phyloP scores from a whole-genome alignment of 2,888 invertebrate genomes.

The Neria commutata region DNA sequence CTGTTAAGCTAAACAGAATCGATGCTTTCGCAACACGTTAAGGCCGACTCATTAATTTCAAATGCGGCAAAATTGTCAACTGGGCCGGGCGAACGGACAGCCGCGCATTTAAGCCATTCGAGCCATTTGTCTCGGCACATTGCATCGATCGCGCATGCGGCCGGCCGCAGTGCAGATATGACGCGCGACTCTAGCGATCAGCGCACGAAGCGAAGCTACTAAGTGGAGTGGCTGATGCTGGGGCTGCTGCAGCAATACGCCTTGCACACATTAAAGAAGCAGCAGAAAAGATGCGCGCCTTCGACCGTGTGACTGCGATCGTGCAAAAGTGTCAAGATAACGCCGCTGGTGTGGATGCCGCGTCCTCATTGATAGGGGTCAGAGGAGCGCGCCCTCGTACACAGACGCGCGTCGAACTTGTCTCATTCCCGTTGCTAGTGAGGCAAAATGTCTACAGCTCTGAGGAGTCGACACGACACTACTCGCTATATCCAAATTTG shows the following conservation, averaged over 20 bases:
- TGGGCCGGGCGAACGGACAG: not conserved
- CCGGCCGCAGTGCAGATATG: not conserved
- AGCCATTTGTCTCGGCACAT: not conserved
- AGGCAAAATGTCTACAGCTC: no score
- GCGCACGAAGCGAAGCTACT: not conserved
- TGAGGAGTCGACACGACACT: no score
- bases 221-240: not conserved
- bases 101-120: not conserved
- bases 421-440: no score
- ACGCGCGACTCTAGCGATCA: not conserved
- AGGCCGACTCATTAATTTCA: not conserved
- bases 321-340: slow-evolving; percentile 7
- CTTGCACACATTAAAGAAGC: not conserved
- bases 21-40: slow-evolving; percentile 2
- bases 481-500: no score
- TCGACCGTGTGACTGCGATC: not conserved
- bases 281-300: not conserved
- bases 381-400: not conserved
- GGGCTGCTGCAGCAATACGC: not conserved
- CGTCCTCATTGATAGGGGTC: not conserved
- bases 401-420: no score
- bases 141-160: no score
- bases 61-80: slow-evolving; percentile 3
- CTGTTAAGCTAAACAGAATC: slow-evolving; percentile 50
- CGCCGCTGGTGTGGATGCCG: not conserved